Evolutionary conservation across 2,888 invertebrate genomes (phyloP).

Genomic region (Campoletis raptor): DNA sequence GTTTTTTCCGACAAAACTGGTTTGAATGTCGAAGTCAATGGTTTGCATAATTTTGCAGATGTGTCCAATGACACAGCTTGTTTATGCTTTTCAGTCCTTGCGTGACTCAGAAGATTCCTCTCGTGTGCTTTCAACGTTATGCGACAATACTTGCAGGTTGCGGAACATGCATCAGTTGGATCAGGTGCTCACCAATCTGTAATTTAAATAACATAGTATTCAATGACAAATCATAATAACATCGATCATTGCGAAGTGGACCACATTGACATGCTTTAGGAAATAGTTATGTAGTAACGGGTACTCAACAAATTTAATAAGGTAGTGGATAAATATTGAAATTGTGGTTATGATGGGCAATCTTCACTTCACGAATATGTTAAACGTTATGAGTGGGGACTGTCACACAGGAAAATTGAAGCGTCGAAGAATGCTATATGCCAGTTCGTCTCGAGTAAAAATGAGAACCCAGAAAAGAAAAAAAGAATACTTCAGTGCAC

Average conservation of each 20-base stretch:
- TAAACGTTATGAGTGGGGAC: background rate
- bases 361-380: background rate
- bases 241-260: conserved; percentile 11
- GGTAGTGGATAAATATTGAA: conserved; percentile 2
- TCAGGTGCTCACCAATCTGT: conserved; percentile 69
- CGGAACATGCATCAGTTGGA: conserved; percentile 52
- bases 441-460: too few relatives aligned
- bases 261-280: conserved; percentile 6
- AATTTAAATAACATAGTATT: conserved; percentile 3
- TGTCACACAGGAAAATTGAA: background rate
- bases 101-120: conserved; percentile 74
- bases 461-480: too few relatives aligned
- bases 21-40: conserved; percentile 42
- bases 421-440: background rate
- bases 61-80: conserved; percentile 62
- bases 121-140: conserved; percentile 73
- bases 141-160: conserved; percentile 71
- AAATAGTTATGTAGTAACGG: background rate
- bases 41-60: conserved; percentile 60
- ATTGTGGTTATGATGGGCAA: conserved; percentile 8
- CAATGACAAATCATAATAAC: conserved; percentile 4
- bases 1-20: conserved; percentile 53
- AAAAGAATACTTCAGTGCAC: too few relatives aligned
- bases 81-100: conserved; percentile 74
- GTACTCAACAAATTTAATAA: background rate